A percentile compares a stretch with the other conserved stretches of the same genome.
phyloP scores from a whole-genome alignment of 2,113 vertebrate species.

The Gadus chalcogrammus region DNA sequence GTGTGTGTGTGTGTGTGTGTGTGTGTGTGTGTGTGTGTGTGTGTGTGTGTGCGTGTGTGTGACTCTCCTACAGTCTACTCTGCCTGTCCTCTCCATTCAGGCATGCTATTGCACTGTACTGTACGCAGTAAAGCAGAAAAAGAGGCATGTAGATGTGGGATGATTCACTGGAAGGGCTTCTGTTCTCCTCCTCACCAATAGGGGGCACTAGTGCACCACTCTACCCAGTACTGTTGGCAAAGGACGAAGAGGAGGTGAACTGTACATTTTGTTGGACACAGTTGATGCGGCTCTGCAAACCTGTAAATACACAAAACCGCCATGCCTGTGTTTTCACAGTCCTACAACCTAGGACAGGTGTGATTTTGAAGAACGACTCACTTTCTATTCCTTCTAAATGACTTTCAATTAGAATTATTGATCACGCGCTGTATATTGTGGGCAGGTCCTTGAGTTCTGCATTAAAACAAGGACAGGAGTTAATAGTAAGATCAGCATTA shows the following conservation, averaged over 20 bases:
- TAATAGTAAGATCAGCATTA: too few relatives aligned
- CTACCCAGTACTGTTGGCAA: slow-evolving; percentile 59
- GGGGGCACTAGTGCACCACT: slow-evolving; percentile 57
- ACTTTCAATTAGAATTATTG: too few relatives aligned
- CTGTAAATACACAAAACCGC: too few relatives aligned
- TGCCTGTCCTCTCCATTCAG: slow-evolving; percentile 49
- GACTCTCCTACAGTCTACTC: slow-evolving; percentile 45
- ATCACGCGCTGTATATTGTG: too few relatives aligned
- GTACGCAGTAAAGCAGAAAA: slow-evolving; percentile 22
- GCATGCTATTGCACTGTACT: slow-evolving; percentile 53
- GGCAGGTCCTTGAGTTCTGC: too few relatives aligned
- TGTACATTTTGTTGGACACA: slow-evolving; percentile 27
- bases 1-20: slow-evolving; percentile 23
- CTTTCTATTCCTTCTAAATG: too few relatives aligned
- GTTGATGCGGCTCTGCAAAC: not conserved
- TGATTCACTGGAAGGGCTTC: slow-evolving; percentile 36
- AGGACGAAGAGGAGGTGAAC: slow-evolving; percentile 36
- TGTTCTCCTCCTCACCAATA: slow-evolving; percentile 48
- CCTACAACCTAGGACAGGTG: too few relatives aligned
- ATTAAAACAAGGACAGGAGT: too few relatives aligned
- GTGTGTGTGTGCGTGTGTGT: slow-evolving; percentile 30
- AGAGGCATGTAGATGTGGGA: slow-evolving; percentile 63
- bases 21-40: slow-evolving; percentile 23
- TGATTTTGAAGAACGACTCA: too few relatives aligned
- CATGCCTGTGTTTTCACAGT: too few relatives aligned